A percentile compares a stretch with the other conserved stretches of the same genome.
phyloP scores from a whole-genome alignment of 2,113 vertebrate species.

The Halcyon malimbica region DNA sequence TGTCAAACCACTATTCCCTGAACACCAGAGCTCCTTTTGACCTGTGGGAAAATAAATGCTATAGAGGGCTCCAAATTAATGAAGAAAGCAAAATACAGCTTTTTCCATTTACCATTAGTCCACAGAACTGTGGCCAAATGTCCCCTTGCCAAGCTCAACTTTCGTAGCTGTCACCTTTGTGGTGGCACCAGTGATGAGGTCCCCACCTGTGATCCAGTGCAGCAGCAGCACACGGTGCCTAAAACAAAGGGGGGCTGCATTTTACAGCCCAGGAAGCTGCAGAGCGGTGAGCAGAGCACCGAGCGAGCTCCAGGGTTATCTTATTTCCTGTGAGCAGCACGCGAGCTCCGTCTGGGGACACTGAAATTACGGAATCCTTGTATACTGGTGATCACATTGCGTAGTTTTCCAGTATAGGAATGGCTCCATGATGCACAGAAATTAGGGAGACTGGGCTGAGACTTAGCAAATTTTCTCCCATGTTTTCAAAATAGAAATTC shows the following conservation, averaged over 20 bases:
- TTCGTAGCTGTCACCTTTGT: neutral
- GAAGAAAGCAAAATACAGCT: slow-evolving; percentile 1
- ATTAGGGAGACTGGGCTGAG: neutral
- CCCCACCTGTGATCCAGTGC: neutral
- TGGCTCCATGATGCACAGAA: neutral
- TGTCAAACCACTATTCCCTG: slow-evolving; percentile 4
- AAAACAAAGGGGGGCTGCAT: neutral
- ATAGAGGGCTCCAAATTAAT: slow-evolving; percentile 31
- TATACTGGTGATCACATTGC: neutral
- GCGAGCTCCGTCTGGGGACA: neutral
- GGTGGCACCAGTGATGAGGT: neutral
- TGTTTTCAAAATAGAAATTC: neutral
- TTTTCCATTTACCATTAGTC: slow-evolving; percentile 3
- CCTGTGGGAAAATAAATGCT: slow-evolving; percentile 29
- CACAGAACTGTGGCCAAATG: neutral
- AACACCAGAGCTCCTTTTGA: slow-evolving; percentile 35
- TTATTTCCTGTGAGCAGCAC: neutral
- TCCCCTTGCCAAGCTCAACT: neutral
- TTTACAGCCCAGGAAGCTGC: neutral
- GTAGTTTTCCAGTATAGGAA: neutral
- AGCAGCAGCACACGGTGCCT: neutral
- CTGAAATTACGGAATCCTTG: neutral
- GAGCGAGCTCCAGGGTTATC: neutral
- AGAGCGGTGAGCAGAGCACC: neutral
- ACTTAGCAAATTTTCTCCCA: neutral